Base-by-base conservation (phyloP, 2,797 vertebrate genomes). In the Micropoecilia bifurca region DNA sequence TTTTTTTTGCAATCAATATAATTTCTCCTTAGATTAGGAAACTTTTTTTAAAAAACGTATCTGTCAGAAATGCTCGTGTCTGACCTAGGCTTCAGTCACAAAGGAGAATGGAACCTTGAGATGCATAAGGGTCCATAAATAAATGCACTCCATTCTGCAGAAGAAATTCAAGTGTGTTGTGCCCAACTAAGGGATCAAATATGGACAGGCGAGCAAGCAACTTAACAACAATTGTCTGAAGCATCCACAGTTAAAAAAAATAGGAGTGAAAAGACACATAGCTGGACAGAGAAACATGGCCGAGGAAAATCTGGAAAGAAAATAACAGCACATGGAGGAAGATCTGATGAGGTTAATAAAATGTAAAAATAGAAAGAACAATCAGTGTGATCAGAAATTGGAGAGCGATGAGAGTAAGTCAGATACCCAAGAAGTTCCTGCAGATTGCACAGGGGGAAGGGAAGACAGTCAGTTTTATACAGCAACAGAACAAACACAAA, bases 381-480 rank as follows among this genome's bases (percentile, higher is more conserved):
- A 89, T 89, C 87, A 90, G 85, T 88, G 82, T 83, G 87, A 93
- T 92, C 89, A 92, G 83, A 93, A 91, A 93, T 85, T 59, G 55
- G 84, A 92, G 88, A 93, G 82, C 84, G 83, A 81, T 91, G 83
- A 93, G 83, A 88, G 85, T 85, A 83, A 94, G 83, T 94, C 92
- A 90, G 89, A 91, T 63, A 88, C 88, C 88, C 88, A 55, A 75
- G 77, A 87, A 89, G 80, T 95, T 95, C 96, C 97, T 97, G 96
- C 96, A 96, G 95, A 96, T 88, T 95, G 95, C 92, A 96, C 91
- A 96, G 93, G 93, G 50, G 96, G 95, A 96, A 95, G 92, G 93
- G 91, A 94, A 96, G 94, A 96, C 87, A 95, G 92, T 96, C 94
- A 95, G 93, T 95, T 96, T 86, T 85, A 93, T 92, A 92, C 92